Evolutionary conservation across 2,113 vertebrate species (phyloP).

Genomic region (Corydoras maculifer): DNA sequence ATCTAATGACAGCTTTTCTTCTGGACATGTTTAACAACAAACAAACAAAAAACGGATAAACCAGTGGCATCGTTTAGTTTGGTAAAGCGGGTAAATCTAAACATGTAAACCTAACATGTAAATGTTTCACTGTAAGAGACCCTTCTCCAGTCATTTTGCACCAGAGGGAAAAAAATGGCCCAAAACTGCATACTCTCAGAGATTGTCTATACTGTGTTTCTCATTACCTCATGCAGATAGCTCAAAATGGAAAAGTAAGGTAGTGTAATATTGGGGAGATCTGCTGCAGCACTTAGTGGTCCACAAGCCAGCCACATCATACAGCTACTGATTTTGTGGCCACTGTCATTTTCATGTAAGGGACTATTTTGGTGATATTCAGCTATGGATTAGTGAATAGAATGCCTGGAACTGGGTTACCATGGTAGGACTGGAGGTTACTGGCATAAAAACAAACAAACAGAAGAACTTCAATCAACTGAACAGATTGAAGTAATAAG

Average conservation of each 20-base stretch:
- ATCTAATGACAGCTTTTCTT: no score
- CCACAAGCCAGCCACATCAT: conserved; percentile 65
- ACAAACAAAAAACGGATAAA: background rate
- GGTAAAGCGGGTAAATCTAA: background rate
- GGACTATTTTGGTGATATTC: conserved; percentile 66
- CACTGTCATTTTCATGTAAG: conserved; percentile 64
- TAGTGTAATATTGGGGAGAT: conserved; percentile 58
- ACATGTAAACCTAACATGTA: background rate
- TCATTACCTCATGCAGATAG: conserved; percentile 57
- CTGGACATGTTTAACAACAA: background rate
- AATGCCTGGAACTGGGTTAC: conserved; percentile 58
- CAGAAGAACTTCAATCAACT: conserved; percentile 54
- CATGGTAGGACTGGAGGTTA: conserved; percentile 61
- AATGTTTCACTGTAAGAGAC: background rate
- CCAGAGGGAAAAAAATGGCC: conserved; percentile 12
- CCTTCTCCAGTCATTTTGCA: conserved; percentile 7
- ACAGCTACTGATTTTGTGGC: conserved; percentile 57
- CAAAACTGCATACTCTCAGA: conserved; percentile 17
- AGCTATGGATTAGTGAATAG: conserved; percentile 64
- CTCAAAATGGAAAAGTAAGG: conserved; percentile 63
- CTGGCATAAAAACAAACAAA: conserved; percentile 63
- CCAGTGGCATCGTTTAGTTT: background rate
- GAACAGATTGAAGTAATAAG: conserved; percentile 23
- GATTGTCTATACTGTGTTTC: conserved; percentile 54
- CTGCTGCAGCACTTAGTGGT: conserved; percentile 64